Evolutionary conservation across 2,797 vertebrate genomes (phyloP).

Genomic region (Gymnoscopelus braueri): DNA sequence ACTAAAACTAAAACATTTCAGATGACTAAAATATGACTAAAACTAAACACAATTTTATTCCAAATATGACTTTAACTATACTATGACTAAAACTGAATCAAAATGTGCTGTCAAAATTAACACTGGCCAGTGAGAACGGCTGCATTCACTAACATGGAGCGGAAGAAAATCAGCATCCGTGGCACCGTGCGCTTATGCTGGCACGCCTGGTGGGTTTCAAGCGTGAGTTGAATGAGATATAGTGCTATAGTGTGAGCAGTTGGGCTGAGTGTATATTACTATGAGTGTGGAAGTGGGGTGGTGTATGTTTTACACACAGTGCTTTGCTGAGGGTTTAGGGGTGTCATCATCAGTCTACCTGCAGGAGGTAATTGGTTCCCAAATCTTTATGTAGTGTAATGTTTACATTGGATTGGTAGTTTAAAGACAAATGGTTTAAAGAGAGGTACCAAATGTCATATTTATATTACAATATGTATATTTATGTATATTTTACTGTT

Average conservation of each 20-base stretch:
- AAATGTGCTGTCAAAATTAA: no score
- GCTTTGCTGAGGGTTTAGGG: constrained; percentile 40
- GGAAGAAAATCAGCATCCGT: no score
- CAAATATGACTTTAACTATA: no score
- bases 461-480: constrained; percentile 58
- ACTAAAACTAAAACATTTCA: no score
- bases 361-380: constrained; percentile 40
- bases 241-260: constrained; percentile 66
- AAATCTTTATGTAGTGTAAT: constrained; percentile 66
- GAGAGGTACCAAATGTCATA: constrained; percentile 68
- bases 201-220: no score
- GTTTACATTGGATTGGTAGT: constrained; percentile 71
- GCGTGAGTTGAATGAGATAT: constrained; percentile 46
- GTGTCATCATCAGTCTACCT: neutral
- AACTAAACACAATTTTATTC: no score
- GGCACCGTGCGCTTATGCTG: no score
- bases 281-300: constrained; percentile 56
- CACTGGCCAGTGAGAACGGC: no score
- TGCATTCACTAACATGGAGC: no score
- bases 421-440: constrained; percentile 45
- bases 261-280: constrained; percentile 38
- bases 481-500: constrained; percentile 59
- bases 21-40: no score
- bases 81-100: no score
- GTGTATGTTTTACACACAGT: constrained; percentile 47